phyloP scores from a whole-genome alignment of 2,113 vertebrate species.

The Echinops telfairi region DNA sequence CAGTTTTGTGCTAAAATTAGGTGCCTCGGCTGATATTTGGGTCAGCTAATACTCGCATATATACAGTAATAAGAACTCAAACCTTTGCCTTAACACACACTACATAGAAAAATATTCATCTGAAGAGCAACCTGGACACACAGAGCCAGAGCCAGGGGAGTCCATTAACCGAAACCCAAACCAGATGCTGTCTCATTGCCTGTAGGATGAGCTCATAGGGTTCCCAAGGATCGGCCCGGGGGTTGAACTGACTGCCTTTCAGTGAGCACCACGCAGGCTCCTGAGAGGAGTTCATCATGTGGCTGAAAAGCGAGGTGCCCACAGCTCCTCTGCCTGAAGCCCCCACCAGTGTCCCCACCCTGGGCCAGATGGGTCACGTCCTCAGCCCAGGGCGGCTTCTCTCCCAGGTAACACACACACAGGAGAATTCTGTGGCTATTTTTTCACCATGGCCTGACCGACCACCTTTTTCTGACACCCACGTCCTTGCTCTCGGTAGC shows the following conservation, averaged over 20 bases:
- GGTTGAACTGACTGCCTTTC: background rate
- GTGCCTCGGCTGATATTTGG: too few relatives aligned
- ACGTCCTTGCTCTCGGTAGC: background rate
- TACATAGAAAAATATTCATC: background rate
- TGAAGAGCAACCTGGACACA: background rate
- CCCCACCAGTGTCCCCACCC: too few relatives aligned
- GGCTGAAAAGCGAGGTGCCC: too few relatives aligned
- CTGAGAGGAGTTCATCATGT: too few relatives aligned
- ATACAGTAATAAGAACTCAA: background rate
- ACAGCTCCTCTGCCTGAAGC: too few relatives aligned
- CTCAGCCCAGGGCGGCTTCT: too few relatives aligned
- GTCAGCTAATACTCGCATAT: too few relatives aligned
- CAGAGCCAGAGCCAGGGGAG: background rate
- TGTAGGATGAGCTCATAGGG: background rate
- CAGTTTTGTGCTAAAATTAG: too few relatives aligned
- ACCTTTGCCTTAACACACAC: background rate
- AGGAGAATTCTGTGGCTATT: too few relatives aligned
- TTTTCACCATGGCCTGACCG: too few relatives aligned
- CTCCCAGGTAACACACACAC: background rate
- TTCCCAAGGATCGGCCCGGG: background rate
- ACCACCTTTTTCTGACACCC: background rate
- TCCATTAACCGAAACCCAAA: background rate
- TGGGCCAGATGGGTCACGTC: too few relatives aligned
- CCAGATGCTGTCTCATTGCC: background rate
- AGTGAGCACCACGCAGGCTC: background rate